Conservation (phyloP, 2,797 vertebrate genomes). For the Spinus olivaceus region DNA sequence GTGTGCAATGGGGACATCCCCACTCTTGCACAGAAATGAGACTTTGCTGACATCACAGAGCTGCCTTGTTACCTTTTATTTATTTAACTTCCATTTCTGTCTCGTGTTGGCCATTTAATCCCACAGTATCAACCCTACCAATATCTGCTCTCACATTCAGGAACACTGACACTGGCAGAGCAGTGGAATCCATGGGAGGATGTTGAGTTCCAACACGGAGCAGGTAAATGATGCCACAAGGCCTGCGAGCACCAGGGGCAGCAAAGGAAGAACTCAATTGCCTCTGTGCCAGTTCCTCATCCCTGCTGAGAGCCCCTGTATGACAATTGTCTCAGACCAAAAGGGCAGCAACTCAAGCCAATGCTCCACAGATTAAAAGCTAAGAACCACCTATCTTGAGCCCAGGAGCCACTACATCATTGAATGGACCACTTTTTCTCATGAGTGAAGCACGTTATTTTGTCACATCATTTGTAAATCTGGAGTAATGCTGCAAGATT, state of each 20-base stretch:
- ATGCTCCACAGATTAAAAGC: not conserved
- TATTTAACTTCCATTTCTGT: not conserved
- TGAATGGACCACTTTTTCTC: not conserved
- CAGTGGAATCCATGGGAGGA: rapidly evolving
- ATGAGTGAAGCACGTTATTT: not conserved
- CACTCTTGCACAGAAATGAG: not conserved
- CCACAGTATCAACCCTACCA: not conserved
- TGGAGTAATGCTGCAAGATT: conserved; percentile 1
- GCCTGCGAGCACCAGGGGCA: not conserved
- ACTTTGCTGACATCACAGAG: not conserved
- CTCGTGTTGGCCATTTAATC: not conserved
- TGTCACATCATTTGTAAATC: conserved; percentile 49
- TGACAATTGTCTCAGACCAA: not conserved
- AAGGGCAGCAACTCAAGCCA: not conserved
- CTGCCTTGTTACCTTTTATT: not conserved
- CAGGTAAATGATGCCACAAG: not conserved
- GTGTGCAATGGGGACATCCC: not conserved
- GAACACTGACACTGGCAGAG: not conserved
- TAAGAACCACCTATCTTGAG: not conserved
- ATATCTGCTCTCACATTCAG: not conserved
- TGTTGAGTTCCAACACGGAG: rapidly evolving
- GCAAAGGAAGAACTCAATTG: not conserved
- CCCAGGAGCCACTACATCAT: not conserved
- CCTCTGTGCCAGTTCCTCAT: not conserved
- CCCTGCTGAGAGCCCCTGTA: rapidly evolving